Evolutionary conservation across 1,140 invertebrate species (phyloP), one percentile per base, ranked within the genome.

Genomic region (Dolichoris vasculosae): DNA sequence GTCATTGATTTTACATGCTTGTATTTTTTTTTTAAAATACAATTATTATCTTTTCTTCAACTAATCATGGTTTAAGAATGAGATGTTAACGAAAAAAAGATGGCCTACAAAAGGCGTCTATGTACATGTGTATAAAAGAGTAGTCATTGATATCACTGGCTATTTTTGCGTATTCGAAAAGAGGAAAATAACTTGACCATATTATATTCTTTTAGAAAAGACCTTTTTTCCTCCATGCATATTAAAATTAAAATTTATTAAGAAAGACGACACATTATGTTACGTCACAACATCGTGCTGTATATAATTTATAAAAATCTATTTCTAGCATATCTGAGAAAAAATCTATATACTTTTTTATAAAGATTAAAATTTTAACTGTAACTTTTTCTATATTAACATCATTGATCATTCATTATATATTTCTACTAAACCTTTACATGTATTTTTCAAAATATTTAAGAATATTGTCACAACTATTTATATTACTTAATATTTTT

Each of bases 121-220:
- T 35, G 8, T 35, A n/a, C n/a, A n/a, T n/a, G n/a, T 26, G 67
- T 71, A 71, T 71, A 48, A 38, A 48, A n/a, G 38, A 2, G 73
- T 40, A 15, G 3, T 32, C 38, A 8, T 40, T n/a, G n/a, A 40
- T 23, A 1, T 2, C 11, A 4, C 32, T 64, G 63, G 17, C 8
- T 40, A 82, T 73, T 73, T 82, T 75, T 46, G 40, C 46, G 64
- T 43, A 35, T 32, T 63, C 43, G 40, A 63, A 77, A 83, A 59
- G 9, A 83, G 77, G 30, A 59, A n/a, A 76, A 55, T 64, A 55
- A 83, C 82, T 71, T 35, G 51, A 46, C 35, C 55, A 30, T 82
- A 7, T 82, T 64, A 69, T 64, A 48, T 51, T 81, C 26, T 43
- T 71, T 71, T 71, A 17, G 59, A 43, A 67, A 67, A 81, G 32